Base-by-base conservation (phyloP, 2,888 invertebrate species). In the Entomobrya multifasciata region DNA sequence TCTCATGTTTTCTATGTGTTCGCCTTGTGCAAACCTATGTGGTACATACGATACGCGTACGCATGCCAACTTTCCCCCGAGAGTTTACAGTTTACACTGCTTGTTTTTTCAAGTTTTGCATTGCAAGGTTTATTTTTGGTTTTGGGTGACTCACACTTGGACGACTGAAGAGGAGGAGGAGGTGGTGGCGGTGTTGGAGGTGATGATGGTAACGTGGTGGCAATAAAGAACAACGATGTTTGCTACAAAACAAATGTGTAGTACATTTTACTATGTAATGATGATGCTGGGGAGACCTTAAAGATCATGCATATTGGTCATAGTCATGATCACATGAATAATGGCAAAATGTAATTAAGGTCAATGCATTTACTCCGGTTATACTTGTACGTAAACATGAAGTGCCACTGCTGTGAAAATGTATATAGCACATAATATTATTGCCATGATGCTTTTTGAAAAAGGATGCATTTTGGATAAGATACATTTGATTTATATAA, bases 51-150 rank as follows among this genome's bases (percentile, higher is more conserved):
- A 41, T 22, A 22, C n/a, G 27, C 22, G 57, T 47, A 49, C 67
- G 30, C 52, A 30, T 17, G 79, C 79, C 79, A 80, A 80, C 49
- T 80, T 80, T 78, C 62, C 49, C 67, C 57, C 57, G 57, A 76
- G 10, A 55, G n/a, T 76, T 76, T 76, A 55, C 47, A 15, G 47
- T 47, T 25, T 15, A 67, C n/a, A 17, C 52, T 57, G 22, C 55
- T 57, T 57, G n/a, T 76, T 76, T 55, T 55, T 67, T 80, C 47
- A 0, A 78, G 60, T 47, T 78, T 62, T 83, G 62, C 83, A 62
- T 41, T 36, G 15, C 47, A 70, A 47, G 86, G 83, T 88, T 88
- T 88, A 88, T 88, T 88, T 88, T 88, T 88, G 88, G 88, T 84
- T 81, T 85, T 20, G 72, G 55, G 62, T 88, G 88, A 88, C 78